Evolutionary conservation across 2,113 vertebrate genomes (phyloP), one percentile per base, ranked within the genome.

Genomic region (Daubentonia madagascariensis): DNA sequence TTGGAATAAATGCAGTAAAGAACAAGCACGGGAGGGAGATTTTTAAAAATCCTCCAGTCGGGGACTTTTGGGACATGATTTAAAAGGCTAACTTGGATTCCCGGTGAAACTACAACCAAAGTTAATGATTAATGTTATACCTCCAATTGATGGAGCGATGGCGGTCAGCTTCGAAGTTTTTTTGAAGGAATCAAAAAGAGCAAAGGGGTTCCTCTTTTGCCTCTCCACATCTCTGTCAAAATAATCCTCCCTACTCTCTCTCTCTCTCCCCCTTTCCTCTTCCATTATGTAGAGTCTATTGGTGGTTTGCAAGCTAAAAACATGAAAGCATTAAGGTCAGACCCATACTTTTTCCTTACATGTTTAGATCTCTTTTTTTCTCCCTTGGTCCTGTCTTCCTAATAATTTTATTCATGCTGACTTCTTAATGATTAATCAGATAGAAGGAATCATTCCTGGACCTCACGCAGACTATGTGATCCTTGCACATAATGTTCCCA

Each of bases 1-100:
- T n/a, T 94, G 72, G 54, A 94, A 61, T 65, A 89, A 88, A 65
- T 6, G 43, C 67, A 54, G 43, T 11, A 94, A 81, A 83, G 70
- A 86, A 72, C 52, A 23, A 2, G 61, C 25, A n/a, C 9, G 3
- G 63, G 25, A 50, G 37, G 54, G 40, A 73, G 50, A 84, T 30
- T 72, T 83, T 30, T 30, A 83, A 90, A 94, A 81, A 78, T 68
- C 52, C 28, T 50, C 25, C 11, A 81, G 67, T 85, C 54, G 40
- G 57, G 57, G 84, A 67, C 85, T 79, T 79, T 54, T 0, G 48
- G 37, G 43, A 50, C 30, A 13, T 4, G 22, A 40, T 76, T 86
- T n/a, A 32, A 75, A 85, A 89, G 93, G n/a, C 35, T 93, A 70
- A 80, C 35, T n/a, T 25, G 50, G 48, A 86, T 50, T 14, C 32